phyloP scores from a whole-genome alignment of 2,888 invertebrate genomes.

The Drosophila antonietae region DNA sequence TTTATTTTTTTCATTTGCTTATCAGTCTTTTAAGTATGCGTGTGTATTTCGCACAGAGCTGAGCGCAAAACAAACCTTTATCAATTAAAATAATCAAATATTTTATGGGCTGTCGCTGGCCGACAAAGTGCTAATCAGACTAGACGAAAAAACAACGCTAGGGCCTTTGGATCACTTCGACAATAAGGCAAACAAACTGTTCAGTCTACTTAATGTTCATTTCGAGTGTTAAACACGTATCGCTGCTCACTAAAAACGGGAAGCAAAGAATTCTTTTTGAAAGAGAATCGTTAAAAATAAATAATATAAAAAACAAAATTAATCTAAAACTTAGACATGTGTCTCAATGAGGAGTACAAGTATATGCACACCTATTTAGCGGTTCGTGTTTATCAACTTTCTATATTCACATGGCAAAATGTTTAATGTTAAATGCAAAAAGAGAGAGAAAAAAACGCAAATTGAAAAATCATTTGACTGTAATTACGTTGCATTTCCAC shows the following conservation, averaged over 20 bases:
- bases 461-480: constrained; percentile 76
- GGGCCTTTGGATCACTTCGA: constrained; percentile 29
- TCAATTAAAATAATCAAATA: constrained; percentile 50
- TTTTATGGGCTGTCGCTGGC: constrained; percentile 38
- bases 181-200: constrained; percentile 24
- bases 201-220: constrained; percentile 61
- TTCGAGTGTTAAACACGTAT: constrained; percentile 39
- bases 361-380: constrained; percentile 80
- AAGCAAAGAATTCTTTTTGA: constrained; percentile 6
- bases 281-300: neutral
- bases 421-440: constrained; percentile 19
- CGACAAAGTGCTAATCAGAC: constrained; percentile 52
- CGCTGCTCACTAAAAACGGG: constrained; percentile 10
- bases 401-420: constrained; percentile 62
- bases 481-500: constrained; percentile 76
- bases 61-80: constrained; percentile 37
- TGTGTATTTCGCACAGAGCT: constrained; percentile 3
- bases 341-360: constrained; percentile 78
- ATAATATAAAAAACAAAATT: neutral
- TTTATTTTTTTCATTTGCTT: constrained; percentile 20
- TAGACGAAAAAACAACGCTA: constrained; percentile 14
- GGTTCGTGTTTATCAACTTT: constrained; percentile 60
- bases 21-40: constrained; percentile 24
- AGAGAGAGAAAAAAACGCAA: constrained; percentile 49
- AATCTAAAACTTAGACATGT: constrained; percentile 50